Percentiles rank a stretch among this genome's conserved stretches.
Conservation (phyloP, 2,888 invertebrate species). For the Callosobruchus maculatus region DNA sequence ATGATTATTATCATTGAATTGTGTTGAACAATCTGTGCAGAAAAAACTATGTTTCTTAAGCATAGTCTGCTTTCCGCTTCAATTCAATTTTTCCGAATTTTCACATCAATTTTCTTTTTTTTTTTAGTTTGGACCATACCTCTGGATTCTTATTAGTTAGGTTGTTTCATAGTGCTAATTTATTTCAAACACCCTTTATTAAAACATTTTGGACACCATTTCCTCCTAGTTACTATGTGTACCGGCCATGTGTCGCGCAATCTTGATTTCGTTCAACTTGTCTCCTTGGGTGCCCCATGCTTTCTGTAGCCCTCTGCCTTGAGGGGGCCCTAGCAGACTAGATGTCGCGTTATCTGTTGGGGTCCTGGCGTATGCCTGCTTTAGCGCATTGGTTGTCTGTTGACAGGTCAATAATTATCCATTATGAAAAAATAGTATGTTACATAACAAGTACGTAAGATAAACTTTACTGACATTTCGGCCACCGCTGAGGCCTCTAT, state of each 20-base stretch:
- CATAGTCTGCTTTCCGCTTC: no score
- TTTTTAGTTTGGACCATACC: no score
- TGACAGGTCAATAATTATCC: background rate
- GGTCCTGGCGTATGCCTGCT: background rate
- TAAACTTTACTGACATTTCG: no score
- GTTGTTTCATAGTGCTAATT: background rate
- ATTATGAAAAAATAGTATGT: no score
- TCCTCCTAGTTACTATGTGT: background rate
- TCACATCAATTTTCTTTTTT: no score
- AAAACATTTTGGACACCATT: background rate
- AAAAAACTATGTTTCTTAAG: no score
- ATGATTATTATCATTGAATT: no score
- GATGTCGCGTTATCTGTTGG: background rate
- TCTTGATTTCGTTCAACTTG: slow-evolving; percentile 27
- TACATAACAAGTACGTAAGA: no score
- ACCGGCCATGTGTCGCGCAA: slow-evolving; percentile 4
- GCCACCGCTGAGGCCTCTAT: no score
- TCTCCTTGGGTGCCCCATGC: slow-evolving; percentile 22
- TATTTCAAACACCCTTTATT: background rate
- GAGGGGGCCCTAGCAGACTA: background rate
- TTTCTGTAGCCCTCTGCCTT: slow-evolving; percentile 3
- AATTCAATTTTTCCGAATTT: no score
- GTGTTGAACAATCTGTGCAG: no score
- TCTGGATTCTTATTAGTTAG: no score
- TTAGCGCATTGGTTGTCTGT: background rate